Percentiles rank a stretch among this genome's conserved stretches.
Conservation (phyloP, 2,113 vertebrate species). For the Sinocyclocheilus grahami region DNA sequence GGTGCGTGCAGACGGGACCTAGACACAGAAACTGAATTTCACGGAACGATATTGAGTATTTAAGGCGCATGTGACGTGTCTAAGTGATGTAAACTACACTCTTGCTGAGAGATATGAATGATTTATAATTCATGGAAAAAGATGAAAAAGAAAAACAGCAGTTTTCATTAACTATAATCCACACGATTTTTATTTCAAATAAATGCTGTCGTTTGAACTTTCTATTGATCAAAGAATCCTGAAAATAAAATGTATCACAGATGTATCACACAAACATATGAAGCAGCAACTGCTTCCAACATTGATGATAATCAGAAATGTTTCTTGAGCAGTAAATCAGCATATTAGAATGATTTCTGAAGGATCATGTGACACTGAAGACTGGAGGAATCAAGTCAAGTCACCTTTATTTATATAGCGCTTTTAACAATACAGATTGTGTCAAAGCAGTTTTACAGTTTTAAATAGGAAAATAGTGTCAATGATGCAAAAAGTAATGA, state of each 20-base stretch:
- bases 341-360: no score
- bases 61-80: neutral
- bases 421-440: no score
- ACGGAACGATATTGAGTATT: neutral
- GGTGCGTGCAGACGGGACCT: neutral
- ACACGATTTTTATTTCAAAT: neutral
- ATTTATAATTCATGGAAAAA: neutral
- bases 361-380: neutral
- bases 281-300: neutral
- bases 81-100: neutral
- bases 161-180: neutral
- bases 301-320: no score
- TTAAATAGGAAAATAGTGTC: no score
- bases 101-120: neutral
- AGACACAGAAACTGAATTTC: conserved; percentile 23
- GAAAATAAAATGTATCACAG: neutral
- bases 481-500: neutral
- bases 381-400: neutral
- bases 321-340: no score
- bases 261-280: neutral
- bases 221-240: neutral
- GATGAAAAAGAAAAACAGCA: neutral
- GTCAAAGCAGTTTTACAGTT: no score
- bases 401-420: no score
- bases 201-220: neutral